Evolutionary conservation across 2,113 vertebrate genomes (phyloP).

Genomic region (Dasyurus viverrinus): DNA sequence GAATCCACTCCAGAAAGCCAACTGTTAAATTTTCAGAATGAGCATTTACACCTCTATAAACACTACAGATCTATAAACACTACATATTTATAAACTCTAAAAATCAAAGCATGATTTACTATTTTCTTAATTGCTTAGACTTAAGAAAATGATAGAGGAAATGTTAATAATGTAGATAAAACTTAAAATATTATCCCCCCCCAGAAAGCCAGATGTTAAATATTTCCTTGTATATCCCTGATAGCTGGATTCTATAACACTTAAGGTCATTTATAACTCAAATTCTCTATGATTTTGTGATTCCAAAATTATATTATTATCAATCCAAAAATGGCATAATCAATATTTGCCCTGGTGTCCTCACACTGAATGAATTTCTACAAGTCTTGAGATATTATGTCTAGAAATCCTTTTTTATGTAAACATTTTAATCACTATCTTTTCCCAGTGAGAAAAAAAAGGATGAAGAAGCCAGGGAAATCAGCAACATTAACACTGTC

Average conservation of each 20-base stretch:
- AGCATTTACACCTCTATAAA: not conserved
- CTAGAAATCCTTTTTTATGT: not conserved
- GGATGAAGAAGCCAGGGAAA: not conserved
- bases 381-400: not conserved
- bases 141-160: not conserved
- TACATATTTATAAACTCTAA: not conserved
- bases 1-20: not conserved
- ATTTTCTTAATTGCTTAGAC: not conserved
- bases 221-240: not conserved
- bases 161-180: not conserved
- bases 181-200: not conserved
- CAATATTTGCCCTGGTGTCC: slow-evolving; percentile 67
- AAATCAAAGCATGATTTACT: not conserved
- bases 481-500: not conserved
- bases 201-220: not conserved
- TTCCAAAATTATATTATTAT: not conserved
- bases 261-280: not conserved
- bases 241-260: not conserved
- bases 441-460: not conserved
- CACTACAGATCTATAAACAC: not conserved
- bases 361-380: slow-evolving; percentile 44
- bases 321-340: slow-evolving; percentile 64
- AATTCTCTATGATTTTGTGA: not conserved
- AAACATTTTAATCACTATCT: not conserved
- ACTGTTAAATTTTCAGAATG: not conserved